A percentile compares a stretch with the other conserved stretches of the same genome.
phyloP scores from a whole-genome alignment of 2,113 vertebrate species.

The Ameiurus melas region DNA sequence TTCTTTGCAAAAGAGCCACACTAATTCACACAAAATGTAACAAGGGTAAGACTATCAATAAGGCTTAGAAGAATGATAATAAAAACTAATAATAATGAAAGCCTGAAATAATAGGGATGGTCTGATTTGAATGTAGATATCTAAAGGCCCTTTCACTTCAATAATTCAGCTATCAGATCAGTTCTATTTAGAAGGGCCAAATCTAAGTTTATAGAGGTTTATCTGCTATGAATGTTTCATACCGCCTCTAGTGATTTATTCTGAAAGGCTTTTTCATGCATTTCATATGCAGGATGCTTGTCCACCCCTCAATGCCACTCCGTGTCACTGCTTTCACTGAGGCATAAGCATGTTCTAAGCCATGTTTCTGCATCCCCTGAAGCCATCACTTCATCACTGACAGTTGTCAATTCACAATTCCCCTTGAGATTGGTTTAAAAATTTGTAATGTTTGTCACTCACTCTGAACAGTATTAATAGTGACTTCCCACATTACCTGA shows the following conservation, averaged over 20 bases:
- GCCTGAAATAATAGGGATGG: constrained; percentile 14
- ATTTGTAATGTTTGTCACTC: constrained; percentile 35
- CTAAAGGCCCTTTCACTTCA: neutral
- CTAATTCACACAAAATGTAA: neutral
- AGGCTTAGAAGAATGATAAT: neutral
- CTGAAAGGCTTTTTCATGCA: neutral
- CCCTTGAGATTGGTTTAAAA: constrained; percentile 25
- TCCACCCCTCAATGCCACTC: constrained; percentile 9
- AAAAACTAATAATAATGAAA: neutral
- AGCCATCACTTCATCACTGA: constrained; percentile 48
- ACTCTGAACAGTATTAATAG: neutral
- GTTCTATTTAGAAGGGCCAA: neutral
- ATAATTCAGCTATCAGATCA: constrained; percentile 8
- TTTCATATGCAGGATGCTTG: neutral
- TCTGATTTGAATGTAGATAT: neutral
- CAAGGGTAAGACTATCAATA: neutral
- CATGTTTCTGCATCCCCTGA: constrained; percentile 10
- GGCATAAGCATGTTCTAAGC: constrained; percentile 9
- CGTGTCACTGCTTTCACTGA: constrained; percentile 26
- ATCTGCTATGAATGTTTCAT: neutral
- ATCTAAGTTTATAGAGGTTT: neutral
- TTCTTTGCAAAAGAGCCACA: neutral
- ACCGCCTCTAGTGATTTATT: neutral
- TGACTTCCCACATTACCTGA: constrained; percentile 14
- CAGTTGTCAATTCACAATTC: constrained; percentile 28